Evolutionary conservation across 2,113 vertebrate genomes (phyloP), one percentile per base, ranked within the genome.

Genomic region (Coptodon bakossiorum): DNA sequence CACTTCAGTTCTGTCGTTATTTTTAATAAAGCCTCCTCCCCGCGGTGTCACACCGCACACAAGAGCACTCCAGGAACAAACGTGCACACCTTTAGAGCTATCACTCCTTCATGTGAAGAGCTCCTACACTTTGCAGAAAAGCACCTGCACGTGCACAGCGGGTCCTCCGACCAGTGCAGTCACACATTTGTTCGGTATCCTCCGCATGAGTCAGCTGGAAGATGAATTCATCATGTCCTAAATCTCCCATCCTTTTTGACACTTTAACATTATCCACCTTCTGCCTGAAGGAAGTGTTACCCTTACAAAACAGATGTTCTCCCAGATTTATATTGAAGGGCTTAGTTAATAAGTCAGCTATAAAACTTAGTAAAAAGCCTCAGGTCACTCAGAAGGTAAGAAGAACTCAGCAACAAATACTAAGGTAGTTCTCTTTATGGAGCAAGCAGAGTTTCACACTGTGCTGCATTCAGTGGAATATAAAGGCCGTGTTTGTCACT

Each of bases 1-100:
- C 85, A 90, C 92, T 90, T 94, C 81, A 81, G 90, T 92, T 93
- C 57, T 89, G 81, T 56, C 76, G 38, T 88, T 95, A 88, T 92
- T 90, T 91, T 86, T 88, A 87, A 85, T 43, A 82, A 22, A 38
- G 9, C 19, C 22, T 34, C 6, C 9, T 31, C 19, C 12, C n/a
- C 34, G 66, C 54, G 34, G 16, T 19, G 22, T 73, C 83, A 40
- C 45, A 54, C 88, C 82, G 36, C 56, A 68, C 82, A 87, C 82
- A 88, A 82, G 79, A 87, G 56, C 68, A 36, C 10, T n/a, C 3
- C 3, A 40, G 4, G n/a, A 57, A 50, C 79, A 86, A 82, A 73
- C 79, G 27, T 13, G 13, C 56, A 9, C 54, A 19, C 53, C 54
- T 68, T 34, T 79, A 34, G 22, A 83, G 17, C 22, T 19, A 34